Conservation (phyloP, 2,113 vertebrate genomes). For the Notothenia rossii region DNA sequence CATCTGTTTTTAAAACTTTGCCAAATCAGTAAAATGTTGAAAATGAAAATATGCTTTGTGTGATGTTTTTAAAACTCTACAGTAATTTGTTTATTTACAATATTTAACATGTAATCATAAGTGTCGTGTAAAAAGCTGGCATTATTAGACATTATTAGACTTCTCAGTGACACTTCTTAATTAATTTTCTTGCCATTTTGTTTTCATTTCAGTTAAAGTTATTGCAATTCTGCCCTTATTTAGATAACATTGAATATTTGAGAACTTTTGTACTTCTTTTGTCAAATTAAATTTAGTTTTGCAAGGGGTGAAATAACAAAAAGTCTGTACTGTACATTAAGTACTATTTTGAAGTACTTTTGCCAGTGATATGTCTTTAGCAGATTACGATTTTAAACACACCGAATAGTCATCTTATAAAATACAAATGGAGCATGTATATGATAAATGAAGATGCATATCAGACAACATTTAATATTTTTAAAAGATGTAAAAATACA, state of each 20-base stretch:
- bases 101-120: not conserved
- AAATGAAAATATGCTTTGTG: conserved; percentile 38
- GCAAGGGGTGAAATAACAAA: not conserved
- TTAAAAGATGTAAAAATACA: not conserved
- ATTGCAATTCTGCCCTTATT: not conserved
- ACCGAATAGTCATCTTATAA: not conserved
- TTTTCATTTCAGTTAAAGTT: not conserved
- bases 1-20: conserved; percentile 79
- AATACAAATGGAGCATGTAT: not conserved
- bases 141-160: not conserved
- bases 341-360: not conserved
- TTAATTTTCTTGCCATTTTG: not conserved
- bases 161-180: too few species aligned
- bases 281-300: not conserved
- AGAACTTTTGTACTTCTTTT: not conserved
- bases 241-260: not conserved
- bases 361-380: too few species aligned
- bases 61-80: conserved; percentile 9
- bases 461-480: too few species aligned
- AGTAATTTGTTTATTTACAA: not conserved
- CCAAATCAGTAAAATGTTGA: conserved; percentile 77
- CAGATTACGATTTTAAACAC: not conserved
- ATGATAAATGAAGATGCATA: too few species aligned
- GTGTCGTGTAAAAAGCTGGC: not conserved
- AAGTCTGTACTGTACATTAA: not conserved